Evolutionary conservation across 2,888 invertebrate genomes (phyloP), one percentile per base, ranked within the genome.

Genomic region (Oegoconia quadripuncta): DNA sequence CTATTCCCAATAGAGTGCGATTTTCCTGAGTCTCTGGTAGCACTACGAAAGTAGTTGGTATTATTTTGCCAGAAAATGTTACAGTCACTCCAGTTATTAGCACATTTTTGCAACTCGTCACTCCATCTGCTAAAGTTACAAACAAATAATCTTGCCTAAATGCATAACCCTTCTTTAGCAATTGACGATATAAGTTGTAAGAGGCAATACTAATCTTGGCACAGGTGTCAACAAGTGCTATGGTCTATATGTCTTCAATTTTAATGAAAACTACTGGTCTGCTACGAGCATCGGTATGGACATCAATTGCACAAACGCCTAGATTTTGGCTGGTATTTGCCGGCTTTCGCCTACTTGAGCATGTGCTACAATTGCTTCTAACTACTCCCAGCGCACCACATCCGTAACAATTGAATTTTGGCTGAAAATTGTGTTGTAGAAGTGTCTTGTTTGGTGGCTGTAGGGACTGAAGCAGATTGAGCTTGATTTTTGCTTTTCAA

Each of bases 11-110:
- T 8, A 57, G 42, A 0, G 57, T 55, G 8, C 38, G 22, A 28
- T 51, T 53, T 1, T 48, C 42, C 1, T 30, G 26, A 0, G 45
- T 41, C 14, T 50, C 49, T 3, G 55, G 55, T 2, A 58, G 44
- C 5, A 52, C 51, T 8, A 52, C 34, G 14, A 62, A 53, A 0
- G 44, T 39, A 1, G 57, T 53, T 1, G 9, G 12, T n/a, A 33
- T 11, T 3, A 18, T 12, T 2, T 34, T 27, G 3, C 15, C 11
- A n/a, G n/a, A n/a, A 2, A 41, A 3, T 13, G 20, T 26, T 9
- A 41, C 41, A 9, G 2, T 5, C 1, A 16, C 37, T n/a, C n/a
- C 7, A 12, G 23, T 16, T 6, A 18, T 33, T 1, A 37, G 28
- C 5, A 41, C 34, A 0, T 31, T 15, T 9, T 27, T 28, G 1